Evolutionary conservation across 2,113 vertebrate genomes (phyloP), one percentile per base, ranked within the genome.

Genomic region (Sylvia atricapilla): DNA sequence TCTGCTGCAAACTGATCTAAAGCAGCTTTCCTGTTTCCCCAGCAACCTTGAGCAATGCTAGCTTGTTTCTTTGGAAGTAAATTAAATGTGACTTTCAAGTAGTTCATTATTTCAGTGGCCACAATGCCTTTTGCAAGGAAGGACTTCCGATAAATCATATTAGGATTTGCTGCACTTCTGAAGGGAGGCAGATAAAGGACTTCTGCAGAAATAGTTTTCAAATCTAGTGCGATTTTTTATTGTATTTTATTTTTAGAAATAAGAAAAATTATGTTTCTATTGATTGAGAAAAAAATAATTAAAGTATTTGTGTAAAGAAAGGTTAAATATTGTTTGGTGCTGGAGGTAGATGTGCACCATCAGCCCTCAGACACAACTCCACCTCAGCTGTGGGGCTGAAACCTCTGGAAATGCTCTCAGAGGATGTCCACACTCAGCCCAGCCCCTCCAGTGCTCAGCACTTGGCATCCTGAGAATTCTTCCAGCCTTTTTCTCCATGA

Each of bases 61-160:
- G 96, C 97, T 98, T 97, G 96, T 97, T 98, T 98, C 97, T 97
- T 96, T 97, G 94, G 49, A 87, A 97, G 97, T 97, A 98, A 98
- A 98, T 98, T 97, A 98, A 98, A 98, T 98, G 97, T 97, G 98
- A 97, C 97, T 98, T 97, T 98, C 97, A 97, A 98, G 98, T 96
- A 97, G 96, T 98, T 98, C 97, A 97, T 98, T 98, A 98, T 98
- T 98, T 98, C 96, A 96, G 97, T 96, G 97, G 95, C 93, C 95
- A 98, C 97, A 98, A 97, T 97, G 97, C 96, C 94, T 97, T 96
- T 94, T 33, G 91, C 97, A 96, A 96, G 96, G 95, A 97, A 97
- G 96, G 97, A 96, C 95, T 83, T 97, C 92, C 22, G 30, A 96
- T 97, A 97, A 98, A 97, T 96, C 96, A 95, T 96, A 96, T 97